Base-by-base conservation (phyloP, 2,113 vertebrate species). In the Archocentrus centrarchus region DNA sequence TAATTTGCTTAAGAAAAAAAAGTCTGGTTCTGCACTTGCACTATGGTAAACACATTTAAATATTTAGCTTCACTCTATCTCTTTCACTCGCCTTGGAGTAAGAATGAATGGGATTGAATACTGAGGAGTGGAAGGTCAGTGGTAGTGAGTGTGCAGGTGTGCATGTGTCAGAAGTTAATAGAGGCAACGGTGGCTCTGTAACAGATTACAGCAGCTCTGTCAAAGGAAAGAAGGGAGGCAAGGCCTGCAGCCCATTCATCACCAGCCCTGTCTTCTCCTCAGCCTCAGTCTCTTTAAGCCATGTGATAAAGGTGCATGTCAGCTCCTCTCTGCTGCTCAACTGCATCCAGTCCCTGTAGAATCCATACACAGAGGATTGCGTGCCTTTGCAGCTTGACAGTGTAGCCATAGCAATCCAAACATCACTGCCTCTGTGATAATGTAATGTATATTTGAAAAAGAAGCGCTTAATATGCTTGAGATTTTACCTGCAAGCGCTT, bases 151-250 rank as follows among this genome's bases (percentile, higher is more conserved):
- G 91, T 88, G 91, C 91, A 91, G 79, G 90, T 88, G 91, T 88
- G 93, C 90, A 87, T 89, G 91, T 91, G 93, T 92, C 81, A 88
- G 88, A 88, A 94, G 95, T 94, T 95, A 95, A 96, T 95, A 91
- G 93, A 93, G 92, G 93, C 92, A 84, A 79, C 60, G 83, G 88
- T 79, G 88, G 92, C 94, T 92, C 84, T 89, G 92, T 94, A 95
- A 96, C 94, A 93, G 93, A 96, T 96, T 95, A 95, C 94, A 94
- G 93, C 89, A 88, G 91, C 93, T 93, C 92, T 93, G 93, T 95
- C 93, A 95, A 84, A 87, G 87, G 91, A 86, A 55, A 93, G 92
- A 92, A 86, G 84, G 88, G 86, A 95, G 93, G 92, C 88, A 79
- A 91, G 89, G 91, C 92, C 91, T 81, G 92, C 92, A 91, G 92